Evolutionary conservation across 1,140 invertebrate species (phyloP), one percentile per base, ranked within the genome.

Genomic region (Heterodera carotae): DNA sequence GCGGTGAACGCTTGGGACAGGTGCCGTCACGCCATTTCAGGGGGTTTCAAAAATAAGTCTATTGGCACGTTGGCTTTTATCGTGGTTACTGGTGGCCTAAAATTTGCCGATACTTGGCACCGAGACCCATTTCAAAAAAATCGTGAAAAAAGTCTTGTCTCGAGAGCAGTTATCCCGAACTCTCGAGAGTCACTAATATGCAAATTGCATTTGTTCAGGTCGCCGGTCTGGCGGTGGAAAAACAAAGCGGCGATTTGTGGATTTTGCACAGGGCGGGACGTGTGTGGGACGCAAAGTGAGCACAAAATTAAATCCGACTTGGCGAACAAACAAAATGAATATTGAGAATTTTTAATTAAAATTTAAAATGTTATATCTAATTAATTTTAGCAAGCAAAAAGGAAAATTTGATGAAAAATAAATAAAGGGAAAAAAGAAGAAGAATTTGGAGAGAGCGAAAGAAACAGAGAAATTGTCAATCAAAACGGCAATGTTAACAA

Each of bases 241-340:
- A 29, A 22, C 8, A 3, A 31, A 71, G 76, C 2, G 81, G 89
- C 70, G 93, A 93, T 18, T 96, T 27, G 91, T 92, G 39, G 33
- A 90, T 96, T 27, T 95, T 97, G 85, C 94, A 96, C 88, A 90
- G 95, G 83, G 93, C 91, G 5, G 87, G 91, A 72, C 90, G 92
- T 80, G 86, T 91, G 2, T 97, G 94, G 94, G 87, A 89, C 81
- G 78, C 76, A 64, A 77, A 74, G 90, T 90, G 31, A 74, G 73
- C 48, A 56, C 48, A 56, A 56, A 56, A 56, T 56, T 56, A 12
- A 43, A 43, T n/a, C n/a, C 39, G 39, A 2, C 15, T 43, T 7
- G 48, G 4, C 48, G 22, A 56, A 56, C 5, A 15, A 4, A 56
- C 5, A 22, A 15, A 56, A 56, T 18, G 18, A 56, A 56, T 25